A percentile compares a stretch with the other conserved stretches of the same genome.
Conservation (phyloP, 2,113 vertebrate species). For the Phylloscopus whistleri region DNA sequence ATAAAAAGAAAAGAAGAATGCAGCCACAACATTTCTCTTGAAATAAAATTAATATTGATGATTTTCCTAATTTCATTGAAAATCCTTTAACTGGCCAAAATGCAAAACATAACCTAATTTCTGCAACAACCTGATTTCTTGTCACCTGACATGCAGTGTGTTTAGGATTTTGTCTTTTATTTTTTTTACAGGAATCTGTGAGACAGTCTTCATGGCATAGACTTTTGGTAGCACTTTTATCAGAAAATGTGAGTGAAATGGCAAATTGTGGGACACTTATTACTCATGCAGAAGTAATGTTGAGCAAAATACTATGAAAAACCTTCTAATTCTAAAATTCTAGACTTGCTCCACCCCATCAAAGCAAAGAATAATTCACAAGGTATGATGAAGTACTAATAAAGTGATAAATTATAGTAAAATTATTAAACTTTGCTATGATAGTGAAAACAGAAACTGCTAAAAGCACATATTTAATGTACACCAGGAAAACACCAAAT, state of each 20-base stretch:
- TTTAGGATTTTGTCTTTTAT: background rate
- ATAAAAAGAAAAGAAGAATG: background rate
- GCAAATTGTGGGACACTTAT: background rate
- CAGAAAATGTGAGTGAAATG: background rate
- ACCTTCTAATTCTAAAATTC: background rate
- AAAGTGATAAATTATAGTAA: background rate
- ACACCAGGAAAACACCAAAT: background rate
- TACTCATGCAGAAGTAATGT: background rate
- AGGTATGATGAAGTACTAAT: background rate
- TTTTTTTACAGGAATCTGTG: background rate
- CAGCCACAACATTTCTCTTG: background rate
- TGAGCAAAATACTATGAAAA: background rate
- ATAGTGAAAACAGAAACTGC: background rate
- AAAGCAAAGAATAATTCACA: background rate
- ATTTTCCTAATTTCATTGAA: background rate
- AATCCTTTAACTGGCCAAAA: background rate
- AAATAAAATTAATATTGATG: background rate
- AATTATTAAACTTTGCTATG: background rate
- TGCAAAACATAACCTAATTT: background rate
- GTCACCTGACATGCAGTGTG: rapidly evolving
- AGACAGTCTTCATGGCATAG: background rate
- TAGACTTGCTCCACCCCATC: background rate
- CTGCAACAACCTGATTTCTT: background rate
- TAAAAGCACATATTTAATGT: background rate
- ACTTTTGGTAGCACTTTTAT: background rate